Conservation (phyloP, 1,140 invertebrate genomes). For the Drosophila ironensis region DNA sequence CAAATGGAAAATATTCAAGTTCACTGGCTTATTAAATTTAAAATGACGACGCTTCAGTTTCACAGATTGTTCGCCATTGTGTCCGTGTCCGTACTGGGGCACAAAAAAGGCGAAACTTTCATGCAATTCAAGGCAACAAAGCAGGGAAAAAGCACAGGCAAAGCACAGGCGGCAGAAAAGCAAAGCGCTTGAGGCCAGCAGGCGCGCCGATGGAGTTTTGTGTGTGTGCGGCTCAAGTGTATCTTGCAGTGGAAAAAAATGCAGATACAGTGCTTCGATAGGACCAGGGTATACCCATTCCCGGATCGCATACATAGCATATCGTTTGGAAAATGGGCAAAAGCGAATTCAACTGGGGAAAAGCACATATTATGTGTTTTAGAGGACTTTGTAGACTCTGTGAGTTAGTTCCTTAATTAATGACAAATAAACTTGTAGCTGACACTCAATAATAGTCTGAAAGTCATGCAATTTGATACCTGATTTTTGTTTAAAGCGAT, state of each 20-base stretch:
- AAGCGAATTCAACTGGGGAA: too few species aligned
- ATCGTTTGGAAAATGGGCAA: too few species aligned
- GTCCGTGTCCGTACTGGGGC: constrained; percentile 4
- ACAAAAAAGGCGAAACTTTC: constrained; percentile 27
- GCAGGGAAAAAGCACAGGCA: not conserved
- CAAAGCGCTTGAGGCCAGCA: constrained; percentile 42
- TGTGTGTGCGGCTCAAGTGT: constrained; percentile 16
- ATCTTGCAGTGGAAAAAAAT: constrained; percentile 12
- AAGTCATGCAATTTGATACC: too few species aligned
- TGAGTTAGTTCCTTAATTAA: too few species aligned
- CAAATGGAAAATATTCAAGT: constrained; percentile 51
- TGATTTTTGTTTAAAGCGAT: too few species aligned
- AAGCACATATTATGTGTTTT: too few species aligned
- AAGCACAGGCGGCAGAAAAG: not conserved
- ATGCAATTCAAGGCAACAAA: constrained; percentile 16
- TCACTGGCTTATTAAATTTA: constrained; percentile 63
- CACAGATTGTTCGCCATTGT: constrained; percentile 19
- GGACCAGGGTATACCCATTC: not conserved
- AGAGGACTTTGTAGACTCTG: too few species aligned
- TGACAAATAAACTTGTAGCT: too few species aligned
- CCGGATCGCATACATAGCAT: too few species aligned
- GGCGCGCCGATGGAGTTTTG: constrained; percentile 9
- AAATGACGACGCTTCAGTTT: constrained; percentile 27
- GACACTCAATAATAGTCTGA: too few species aligned
- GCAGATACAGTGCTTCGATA: not conserved